Evolutionary conservation across 1,140 invertebrate genomes (phyloP).

Genomic region (Babylonia areolata): DNA sequence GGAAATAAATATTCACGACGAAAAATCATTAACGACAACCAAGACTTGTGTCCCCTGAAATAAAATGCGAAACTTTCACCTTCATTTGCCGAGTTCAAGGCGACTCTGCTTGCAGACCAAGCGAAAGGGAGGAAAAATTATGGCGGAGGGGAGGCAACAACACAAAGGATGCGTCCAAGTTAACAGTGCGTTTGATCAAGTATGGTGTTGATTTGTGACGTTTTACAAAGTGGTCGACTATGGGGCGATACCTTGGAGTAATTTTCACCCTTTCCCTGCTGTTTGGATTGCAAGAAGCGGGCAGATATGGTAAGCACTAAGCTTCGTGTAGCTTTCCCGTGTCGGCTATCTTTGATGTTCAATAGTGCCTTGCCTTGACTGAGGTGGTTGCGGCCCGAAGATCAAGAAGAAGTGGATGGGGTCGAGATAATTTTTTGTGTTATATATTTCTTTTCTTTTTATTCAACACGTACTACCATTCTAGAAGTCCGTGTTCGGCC

Average conservation of each 20-base stretch:
- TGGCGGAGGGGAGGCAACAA: slow-evolving; percentile 26
- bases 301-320: slow-evolving; percentile 5
- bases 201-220: not conserved
- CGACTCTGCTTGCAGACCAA: not conserved
- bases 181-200: not conserved
- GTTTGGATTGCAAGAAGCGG: slow-evolving; percentile 5
- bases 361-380: too few species aligned
- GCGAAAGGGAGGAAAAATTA: not conserved
- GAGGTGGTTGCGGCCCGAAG: too few species aligned
- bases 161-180: slow-evolving; percentile 16
- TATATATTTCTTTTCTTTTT: too few species aligned
- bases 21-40: not conserved
- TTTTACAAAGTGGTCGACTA: not conserved
- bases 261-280: not conserved
- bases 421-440: too few species aligned
- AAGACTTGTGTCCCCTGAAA: not conserved
- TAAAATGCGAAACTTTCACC: slow-evolving; percentile 19
- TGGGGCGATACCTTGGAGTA: not conserved
- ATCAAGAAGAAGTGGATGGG: too few species aligned
- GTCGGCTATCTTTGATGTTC: too few species aligned
- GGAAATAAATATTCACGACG: not conserved
- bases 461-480: too few species aligned
- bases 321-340: not conserved
- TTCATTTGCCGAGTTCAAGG: not conserved
- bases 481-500: too few species aligned